Evolutionary conservation across 2,888 invertebrate genomes (phyloP).

Genomic region (Scrobipalpa costella): DNA sequence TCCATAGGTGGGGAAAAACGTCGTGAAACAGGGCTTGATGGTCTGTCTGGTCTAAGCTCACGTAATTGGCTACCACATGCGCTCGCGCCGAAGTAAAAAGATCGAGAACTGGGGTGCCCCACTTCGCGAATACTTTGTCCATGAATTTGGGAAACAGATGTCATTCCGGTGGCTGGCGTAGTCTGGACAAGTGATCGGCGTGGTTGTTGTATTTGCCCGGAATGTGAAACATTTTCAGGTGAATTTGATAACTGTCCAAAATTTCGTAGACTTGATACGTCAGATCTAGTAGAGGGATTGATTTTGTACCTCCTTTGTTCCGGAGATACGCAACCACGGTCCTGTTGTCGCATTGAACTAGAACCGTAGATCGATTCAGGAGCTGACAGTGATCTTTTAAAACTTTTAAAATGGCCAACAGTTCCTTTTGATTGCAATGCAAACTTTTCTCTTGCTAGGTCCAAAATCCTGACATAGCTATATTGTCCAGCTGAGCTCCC

Average conservation of each 20-base stretch:
- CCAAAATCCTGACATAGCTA: too few relatives aligned
- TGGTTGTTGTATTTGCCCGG: constrained; percentile 38
- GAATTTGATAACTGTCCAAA: constrained; percentile 33
- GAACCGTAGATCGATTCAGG: too few relatives aligned
- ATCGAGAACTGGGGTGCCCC: constrained; percentile 33
- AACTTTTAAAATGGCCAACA: too few relatives aligned
- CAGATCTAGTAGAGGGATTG: constrained; percentile 32
- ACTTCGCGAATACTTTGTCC: constrained; percentile 32
- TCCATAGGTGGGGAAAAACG: constrained; percentile 33
- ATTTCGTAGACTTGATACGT: constrained; percentile 31
- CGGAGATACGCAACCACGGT: constrained; percentile 38
- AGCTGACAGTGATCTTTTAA: too few relatives aligned
- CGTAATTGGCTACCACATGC: constrained; percentile 31
- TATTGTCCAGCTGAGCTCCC: constrained; percentile 37
- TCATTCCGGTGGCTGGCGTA: constrained; percentile 35
- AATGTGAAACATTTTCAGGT: constrained; percentile 32
- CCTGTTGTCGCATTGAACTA: constrained; percentile 43
- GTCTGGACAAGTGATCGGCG: constrained; percentile 37
- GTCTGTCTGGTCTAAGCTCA: constrained; percentile 30
- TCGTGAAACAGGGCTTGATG: constrained; percentile 30
- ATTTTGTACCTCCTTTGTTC: constrained; percentile 44
- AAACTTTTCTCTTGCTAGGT: too few relatives aligned
- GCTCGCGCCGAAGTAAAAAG: constrained; percentile 33
- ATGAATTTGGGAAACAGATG: constrained; percentile 32
- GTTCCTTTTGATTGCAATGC: too few relatives aligned